Percentiles rank a stretch among this genome's conserved stretches.
Evolutionary conservation across 2,797 vertebrate species (phyloP).

Genomic region (Oreonectes daqikongensis): DNA sequence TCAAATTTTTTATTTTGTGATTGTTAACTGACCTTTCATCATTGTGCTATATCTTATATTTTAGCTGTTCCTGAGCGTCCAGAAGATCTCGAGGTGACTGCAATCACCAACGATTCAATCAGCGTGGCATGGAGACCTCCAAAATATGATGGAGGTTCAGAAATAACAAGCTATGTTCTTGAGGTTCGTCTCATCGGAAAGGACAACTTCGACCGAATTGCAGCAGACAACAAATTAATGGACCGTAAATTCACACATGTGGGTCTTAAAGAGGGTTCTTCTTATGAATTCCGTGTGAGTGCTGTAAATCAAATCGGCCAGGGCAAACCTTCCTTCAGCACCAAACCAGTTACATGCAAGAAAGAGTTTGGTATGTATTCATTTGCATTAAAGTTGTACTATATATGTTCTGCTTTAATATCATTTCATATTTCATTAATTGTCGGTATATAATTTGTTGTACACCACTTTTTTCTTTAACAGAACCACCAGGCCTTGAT

Average conservation of each 20-base stretch:
- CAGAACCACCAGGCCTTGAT: conserved; percentile 92
- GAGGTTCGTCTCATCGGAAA: conserved; percentile 92
- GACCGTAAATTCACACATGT: conserved; percentile 86
- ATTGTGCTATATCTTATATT: neutral
- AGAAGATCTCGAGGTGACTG: conserved; percentile 91
- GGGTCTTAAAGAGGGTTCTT: conserved; percentile 90
- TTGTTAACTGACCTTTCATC: neutral
- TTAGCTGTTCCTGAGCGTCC: conserved; percentile 95
- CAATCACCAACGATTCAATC: conserved; percentile 88
- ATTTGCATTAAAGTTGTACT: neutral
- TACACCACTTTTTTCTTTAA: conserved; percentile 19
- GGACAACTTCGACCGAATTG: conserved; percentile 85
- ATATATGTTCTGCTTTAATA: neutral
- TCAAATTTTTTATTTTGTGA: neutral
- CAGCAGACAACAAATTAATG: conserved; percentile 87
- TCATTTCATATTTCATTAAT: neutral
- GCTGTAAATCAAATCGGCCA: conserved; percentile 93
- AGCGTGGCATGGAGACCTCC: conserved; percentile 92
- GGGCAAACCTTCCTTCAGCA: conserved; percentile 93
- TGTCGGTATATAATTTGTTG: neutral
- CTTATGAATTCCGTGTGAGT: conserved; percentile 93
- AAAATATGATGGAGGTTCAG: conserved; percentile 93
- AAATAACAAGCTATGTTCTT: conserved; percentile 89
- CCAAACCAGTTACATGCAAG: conserved; percentile 96
- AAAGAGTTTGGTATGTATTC: conserved; percentile 89